Conservation (phyloP, 2,797 vertebrate genomes). For the Sebastolobus altivelis region DNA sequence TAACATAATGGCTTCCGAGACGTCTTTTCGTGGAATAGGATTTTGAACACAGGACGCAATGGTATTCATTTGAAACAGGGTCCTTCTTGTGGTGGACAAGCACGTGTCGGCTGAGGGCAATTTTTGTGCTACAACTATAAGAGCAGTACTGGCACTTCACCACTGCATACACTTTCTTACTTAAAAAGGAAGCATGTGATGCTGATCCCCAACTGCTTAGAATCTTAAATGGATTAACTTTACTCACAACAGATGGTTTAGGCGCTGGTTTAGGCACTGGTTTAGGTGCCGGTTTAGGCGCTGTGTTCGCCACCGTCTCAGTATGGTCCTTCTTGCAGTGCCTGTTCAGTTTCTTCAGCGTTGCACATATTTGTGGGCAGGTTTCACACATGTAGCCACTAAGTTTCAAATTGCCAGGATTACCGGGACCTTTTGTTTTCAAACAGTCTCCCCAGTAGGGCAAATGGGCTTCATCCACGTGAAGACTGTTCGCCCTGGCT, state of each 20-base stretch:
- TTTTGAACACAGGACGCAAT: slow-evolving; percentile 87
- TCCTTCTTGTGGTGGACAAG: slow-evolving; percentile 85
- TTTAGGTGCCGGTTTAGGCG: slow-evolving; percentile 37
- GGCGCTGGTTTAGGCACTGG: slow-evolving; percentile 66
- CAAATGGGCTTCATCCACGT: slow-evolving; percentile 83
- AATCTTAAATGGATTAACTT: slow-evolving; percentile 69
- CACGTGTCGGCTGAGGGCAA: slow-evolving; percentile 87
- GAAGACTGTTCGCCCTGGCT: slow-evolving; percentile 86
- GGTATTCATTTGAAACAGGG: slow-evolving; percentile 83
- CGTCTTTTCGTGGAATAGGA: slow-evolving; percentile 85
- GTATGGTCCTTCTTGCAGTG: slow-evolving; percentile 87
- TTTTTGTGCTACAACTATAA: slow-evolving; percentile 86
- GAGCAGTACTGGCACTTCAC: slow-evolving; percentile 89
- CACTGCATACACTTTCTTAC: slow-evolving; percentile 81
- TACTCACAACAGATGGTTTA: slow-evolving; percentile 71
- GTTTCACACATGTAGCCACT: slow-evolving; percentile 90
- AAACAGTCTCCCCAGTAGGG: slow-evolving; percentile 72
- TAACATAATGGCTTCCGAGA: slow-evolving; percentile 89
- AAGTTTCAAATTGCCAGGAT: slow-evolving; percentile 69
- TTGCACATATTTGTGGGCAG: slow-evolving; percentile 87
- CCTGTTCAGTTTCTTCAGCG: slow-evolving; percentile 86
- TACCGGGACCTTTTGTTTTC: slow-evolving; percentile 80
- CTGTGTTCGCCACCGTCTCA: slow-evolving; percentile 61
- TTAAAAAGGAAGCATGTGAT: slow-evolving; percentile 76
- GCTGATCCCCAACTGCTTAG: slow-evolving; percentile 5